A percentile compares a stretch with the other conserved stretches of the same genome.
Conservation (phyloP, 2,113 vertebrate species). For the Hippocampus zosterae region DNA sequence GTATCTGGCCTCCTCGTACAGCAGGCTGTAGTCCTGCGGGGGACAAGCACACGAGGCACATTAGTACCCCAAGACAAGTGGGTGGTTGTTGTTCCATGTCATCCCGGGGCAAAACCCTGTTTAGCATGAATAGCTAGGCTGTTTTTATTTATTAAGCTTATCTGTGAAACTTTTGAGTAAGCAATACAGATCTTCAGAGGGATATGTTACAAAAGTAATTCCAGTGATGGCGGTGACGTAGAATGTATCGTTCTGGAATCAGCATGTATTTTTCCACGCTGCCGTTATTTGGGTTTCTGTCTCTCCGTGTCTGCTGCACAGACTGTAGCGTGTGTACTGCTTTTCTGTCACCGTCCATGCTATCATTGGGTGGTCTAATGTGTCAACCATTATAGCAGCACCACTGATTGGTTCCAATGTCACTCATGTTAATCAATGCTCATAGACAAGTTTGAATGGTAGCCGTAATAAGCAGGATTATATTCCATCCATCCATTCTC, state of each 20-base stretch:
- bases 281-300: not conserved
- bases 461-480: no score
- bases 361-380: not conserved
- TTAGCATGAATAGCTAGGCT: not conserved
- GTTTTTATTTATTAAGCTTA: not conserved
- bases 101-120: not conserved
- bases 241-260: not conserved
- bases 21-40: constrained; percentile 87
- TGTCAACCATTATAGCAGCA: not conserved
- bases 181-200: not conserved
- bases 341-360: not conserved
- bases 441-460: no score
- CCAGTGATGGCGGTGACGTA: not conserved
- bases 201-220: not conserved
- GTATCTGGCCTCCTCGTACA: constrained; percentile 97
- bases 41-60: not conserved
- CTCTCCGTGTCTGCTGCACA: not conserved
- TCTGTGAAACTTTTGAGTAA: not conserved
- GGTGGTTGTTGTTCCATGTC: not conserved
- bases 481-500: no score
- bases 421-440: not conserved
- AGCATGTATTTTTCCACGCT: not conserved
- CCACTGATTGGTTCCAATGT: not conserved
- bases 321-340: not conserved
- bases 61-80: not conserved